A percentile compares a stretch with the other conserved stretches of the same genome.
Evolutionary conservation across 2,888 invertebrate species (phyloP).

Genomic region (Cataglyphis livida): DNA sequence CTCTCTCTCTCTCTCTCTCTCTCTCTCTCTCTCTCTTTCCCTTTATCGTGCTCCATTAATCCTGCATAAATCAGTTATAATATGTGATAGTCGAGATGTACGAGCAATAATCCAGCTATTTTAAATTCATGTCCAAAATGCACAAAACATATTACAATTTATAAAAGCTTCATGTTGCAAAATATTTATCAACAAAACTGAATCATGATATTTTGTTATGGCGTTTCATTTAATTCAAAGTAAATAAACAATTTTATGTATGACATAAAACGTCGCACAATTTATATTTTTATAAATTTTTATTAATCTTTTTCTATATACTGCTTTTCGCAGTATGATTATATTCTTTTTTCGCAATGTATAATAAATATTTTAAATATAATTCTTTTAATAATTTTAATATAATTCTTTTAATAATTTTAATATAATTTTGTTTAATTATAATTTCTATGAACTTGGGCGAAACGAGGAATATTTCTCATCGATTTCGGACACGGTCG

Average conservation of each 20-base stretch:
- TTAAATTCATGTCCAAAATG: constrained; percentile 16
- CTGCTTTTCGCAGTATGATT: neutral
- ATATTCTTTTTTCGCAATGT: neutral
- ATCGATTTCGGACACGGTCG: constrained; percentile 4
- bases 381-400: neutral
- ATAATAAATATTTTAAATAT: neutral
- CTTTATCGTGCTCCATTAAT: neutral
- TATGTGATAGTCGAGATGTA: neutral
- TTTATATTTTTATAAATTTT: neutral
- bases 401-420: neutral
- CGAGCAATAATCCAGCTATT: constrained; percentile 8
- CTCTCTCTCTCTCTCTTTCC: neutral
- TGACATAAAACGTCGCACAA: neutral
- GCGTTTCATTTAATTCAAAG: neutral
- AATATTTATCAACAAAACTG: neutral
- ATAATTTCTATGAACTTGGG: neutral
- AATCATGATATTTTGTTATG: neutral
- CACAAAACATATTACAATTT: neutral
- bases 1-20: neutral
- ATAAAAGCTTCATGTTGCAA: neutral
- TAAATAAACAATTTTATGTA: neutral
- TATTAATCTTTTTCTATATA: neutral
- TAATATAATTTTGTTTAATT: neutral
- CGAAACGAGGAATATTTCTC: neutral
- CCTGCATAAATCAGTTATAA: neutral